Percentiles rank a stretch among this genome's conserved stretches.
phyloP scores from a whole-genome alignment of 2,888 invertebrate species.

The Eugnorisma glareosa region DNA sequence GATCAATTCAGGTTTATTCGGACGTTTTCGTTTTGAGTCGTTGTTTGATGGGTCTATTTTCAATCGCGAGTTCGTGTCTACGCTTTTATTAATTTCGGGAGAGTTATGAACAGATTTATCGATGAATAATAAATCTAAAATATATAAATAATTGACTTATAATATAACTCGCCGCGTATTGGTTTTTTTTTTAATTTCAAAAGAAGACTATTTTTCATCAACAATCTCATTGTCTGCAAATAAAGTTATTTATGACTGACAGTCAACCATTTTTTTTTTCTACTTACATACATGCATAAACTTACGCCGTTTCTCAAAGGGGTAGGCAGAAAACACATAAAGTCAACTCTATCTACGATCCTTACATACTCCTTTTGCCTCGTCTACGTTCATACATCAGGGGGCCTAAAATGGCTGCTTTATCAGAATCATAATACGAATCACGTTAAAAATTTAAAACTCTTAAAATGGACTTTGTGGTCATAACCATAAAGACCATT shows the following conservation, averaged over 20 bases:
- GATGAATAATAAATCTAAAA: not conserved
- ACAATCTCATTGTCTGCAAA: not conserved
- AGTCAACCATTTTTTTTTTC: not conserved
- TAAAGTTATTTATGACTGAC: not conserved
- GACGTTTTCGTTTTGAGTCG: slow-evolving; percentile 37
- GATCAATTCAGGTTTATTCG: slow-evolving; percentile 56
- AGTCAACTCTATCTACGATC: not conserved
- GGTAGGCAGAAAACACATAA: not conserved
- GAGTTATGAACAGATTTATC: not conserved
- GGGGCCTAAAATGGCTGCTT: too few species aligned
- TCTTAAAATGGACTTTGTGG: too few species aligned
- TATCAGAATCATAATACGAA: too few species aligned
- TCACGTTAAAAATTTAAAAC: too few species aligned
- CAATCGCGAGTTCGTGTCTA: slow-evolving; percentile 1
- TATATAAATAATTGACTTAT: not conserved
- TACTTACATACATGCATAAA: not conserved
- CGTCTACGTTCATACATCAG: not conserved
- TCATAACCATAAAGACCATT: too few species aligned
- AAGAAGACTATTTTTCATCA: not conserved
- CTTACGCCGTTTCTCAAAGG: too few species aligned
- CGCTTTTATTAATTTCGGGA: not conserved
- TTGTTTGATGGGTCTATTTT: slow-evolving; percentile 15
- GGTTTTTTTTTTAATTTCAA: not conserved
- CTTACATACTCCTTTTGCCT: too few species aligned
- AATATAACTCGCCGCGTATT: not conserved